Evolutionary conservation across 2,888 invertebrate genomes (phyloP).

Genomic region (Ormyrus pomaceus): DNA sequence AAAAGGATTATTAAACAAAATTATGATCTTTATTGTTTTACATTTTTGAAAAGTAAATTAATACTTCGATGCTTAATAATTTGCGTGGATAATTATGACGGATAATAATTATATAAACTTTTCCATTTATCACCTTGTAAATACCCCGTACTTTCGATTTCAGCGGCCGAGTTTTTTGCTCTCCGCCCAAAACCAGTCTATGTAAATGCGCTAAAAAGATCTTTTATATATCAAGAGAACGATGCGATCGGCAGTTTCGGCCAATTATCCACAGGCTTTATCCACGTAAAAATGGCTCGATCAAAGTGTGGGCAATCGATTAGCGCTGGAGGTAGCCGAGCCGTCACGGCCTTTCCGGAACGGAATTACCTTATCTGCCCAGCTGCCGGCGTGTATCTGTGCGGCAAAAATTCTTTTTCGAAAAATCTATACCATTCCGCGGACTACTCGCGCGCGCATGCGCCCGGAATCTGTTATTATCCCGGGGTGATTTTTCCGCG

Average conservation of each 20-base stretch:
- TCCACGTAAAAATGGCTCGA: constrained; percentile 18
- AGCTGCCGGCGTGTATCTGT: not conserved
- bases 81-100: too few species aligned
- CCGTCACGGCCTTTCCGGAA: constrained; percentile 1
- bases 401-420: not conserved
- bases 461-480: constrained; percentile 16
- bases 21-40: too few species aligned
- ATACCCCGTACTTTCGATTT: too few species aligned
- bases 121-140: too few species aligned
- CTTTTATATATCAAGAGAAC: not conserved
- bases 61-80: too few species aligned
- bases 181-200: too few species aligned
- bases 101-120: too few species aligned
- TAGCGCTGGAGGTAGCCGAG: constrained; percentile 11
- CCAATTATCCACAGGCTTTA: constrained; percentile 33
- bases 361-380: constrained; percentile 31
- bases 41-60: too few species aligned
- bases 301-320: constrained; percentile 46
- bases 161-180: too few species aligned
- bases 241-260: constrained; percentile 12
- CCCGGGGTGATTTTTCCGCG: not conserved
- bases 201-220: not conserved
- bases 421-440: too few species aligned
- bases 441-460: not conserved
- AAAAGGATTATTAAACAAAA: too few species aligned